A percentile compares a stretch with the other conserved stretches of the same genome.
These are phyloP conservation scores for Oryzias celebensis DNA, from an alignment of 2,113 vertebrate species.

Conservation along the genomic window DNA sequence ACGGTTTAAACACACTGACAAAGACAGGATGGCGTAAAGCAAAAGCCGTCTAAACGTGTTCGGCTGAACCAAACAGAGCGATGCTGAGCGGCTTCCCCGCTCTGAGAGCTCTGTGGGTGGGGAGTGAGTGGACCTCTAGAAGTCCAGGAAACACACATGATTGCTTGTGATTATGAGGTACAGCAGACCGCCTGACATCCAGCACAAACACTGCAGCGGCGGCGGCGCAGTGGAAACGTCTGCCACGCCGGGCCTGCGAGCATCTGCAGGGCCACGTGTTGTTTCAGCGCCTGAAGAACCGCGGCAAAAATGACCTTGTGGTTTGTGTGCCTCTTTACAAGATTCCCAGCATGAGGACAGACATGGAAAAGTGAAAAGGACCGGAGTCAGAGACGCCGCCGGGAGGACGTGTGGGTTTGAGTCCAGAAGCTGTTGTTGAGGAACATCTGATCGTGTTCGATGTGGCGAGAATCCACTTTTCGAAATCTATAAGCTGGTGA, in stretches of 20 bases:
- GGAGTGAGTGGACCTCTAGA: conserved; percentile 46
- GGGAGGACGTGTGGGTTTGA: conserved; percentile 56
- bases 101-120: conserved; percentile 34
- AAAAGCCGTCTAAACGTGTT: conserved; percentile 54
- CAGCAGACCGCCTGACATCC: conserved; percentile 47
- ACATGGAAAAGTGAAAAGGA: conserved; percentile 60
- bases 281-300: conserved; percentile 57
- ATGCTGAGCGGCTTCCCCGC: conserved; percentile 26
- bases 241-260: conserved; percentile 34
- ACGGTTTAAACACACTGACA: conserved; percentile 62
- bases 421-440: conserved; percentile 42
- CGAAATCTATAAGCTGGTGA: conserved; percentile 26
- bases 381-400: conserved; percentile 31
- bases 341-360: conserved; percentile 58
- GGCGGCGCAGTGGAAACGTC: conserved; percentile 36
- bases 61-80: conserved; percentile 41
- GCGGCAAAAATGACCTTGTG: conserved; percentile 54
- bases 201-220: conserved; percentile 53
- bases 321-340: conserved; percentile 57
- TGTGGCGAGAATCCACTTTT: conserved; percentile 18
- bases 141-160: conserved; percentile 63
- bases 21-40: conserved; percentile 50
- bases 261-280: conserved; percentile 64
- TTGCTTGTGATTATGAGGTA: conserved; percentile 58
- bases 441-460: conserved; percentile 41